These are phyloP conservation scores for Eriocheir sinensis DNA, from an alignment of 1,140 invertebrate species.

Conservation along the genomic window DNA sequence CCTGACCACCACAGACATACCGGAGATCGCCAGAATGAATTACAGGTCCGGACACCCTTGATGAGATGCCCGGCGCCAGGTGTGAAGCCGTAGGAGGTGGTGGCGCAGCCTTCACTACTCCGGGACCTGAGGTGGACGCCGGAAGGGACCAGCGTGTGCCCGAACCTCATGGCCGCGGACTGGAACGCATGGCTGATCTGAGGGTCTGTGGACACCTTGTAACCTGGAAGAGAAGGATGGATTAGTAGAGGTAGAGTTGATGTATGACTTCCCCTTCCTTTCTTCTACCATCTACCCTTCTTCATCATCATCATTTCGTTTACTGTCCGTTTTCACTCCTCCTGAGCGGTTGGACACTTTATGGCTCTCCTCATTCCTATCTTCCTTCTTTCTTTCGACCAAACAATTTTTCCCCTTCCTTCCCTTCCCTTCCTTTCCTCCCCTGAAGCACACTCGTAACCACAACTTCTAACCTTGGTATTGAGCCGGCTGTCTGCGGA, in stretches of 20 bases:
- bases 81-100: neutral
- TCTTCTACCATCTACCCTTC: no score
- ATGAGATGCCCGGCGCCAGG: neutral
- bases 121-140: conserved; percentile 82
- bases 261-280: no score
- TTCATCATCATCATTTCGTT: no score
- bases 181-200: conserved; percentile 88
- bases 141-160: conserved; percentile 84
- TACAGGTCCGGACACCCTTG: conserved; percentile 85
- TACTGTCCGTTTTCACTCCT: no score
- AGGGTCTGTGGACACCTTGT: conserved; percentile 86
- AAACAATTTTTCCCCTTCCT: no score
- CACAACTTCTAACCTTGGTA: conserved; percentile 80
- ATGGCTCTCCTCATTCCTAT: no score
- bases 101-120: conserved; percentile 81
- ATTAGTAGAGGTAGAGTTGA: no score
- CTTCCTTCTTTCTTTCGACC: no score
- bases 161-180: conserved; percentile 87
- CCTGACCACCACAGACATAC: no score
- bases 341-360: no score
- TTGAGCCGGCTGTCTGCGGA: conserved; percentile 80
- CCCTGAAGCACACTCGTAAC: no score
- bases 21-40: conserved; percentile 86
- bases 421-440: no score
- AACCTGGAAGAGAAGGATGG: conserved; percentile 81